Base-by-base conservation (phyloP, 2,797 vertebrate genomes). In the Acipenser oxyrinchus region DNA sequence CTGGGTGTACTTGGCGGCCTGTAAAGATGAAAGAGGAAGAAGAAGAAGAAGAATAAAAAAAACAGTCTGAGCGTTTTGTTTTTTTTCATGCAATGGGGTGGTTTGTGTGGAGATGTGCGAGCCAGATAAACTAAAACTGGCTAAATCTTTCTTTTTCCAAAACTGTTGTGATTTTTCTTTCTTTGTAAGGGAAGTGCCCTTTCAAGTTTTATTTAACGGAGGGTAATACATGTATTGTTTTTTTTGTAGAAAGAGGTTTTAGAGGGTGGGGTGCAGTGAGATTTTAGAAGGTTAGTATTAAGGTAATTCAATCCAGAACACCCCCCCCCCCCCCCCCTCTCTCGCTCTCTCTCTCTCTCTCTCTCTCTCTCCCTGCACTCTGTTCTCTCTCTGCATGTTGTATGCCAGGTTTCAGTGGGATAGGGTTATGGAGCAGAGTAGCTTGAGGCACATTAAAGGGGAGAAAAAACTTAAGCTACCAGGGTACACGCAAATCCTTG, bases 371-470 rank as follows among this genome's bases (percentile, higher is more conserved):
- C 1, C 49, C 64, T 48, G 37, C 8, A 11, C 48, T 37, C 23
- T 37, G 23, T 51, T 7, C 51, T 51, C 12, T 6, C 55, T 66
- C 69, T 78, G 74, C 81, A 71, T 1, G 76, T 81, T 82, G 60
- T 73, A 78, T 89, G 88, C 88, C 88, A 84, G 76, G 81, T 90
- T 91, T 87, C 88, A 87, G 83, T 82, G 82, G 85, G 82, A 79
- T 83, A 72, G 68, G 82, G 83, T 85, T 88, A 82, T 79, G 80
- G 83, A 76, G 83, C 75, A 80, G 71, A 79, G 83, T 67, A 68
- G 69, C 73, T 74, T 75, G 86, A 82, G 82, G 82, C 82, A 72
- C 82, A 6, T 15, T 66, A 23, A 76, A 69, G 72, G 76, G 75
- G 66, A 68, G 69, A 63, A 15, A 70, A 72, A 70, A 8, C 63